Base-by-base conservation (phyloP, 1,140 invertebrate species). In the Hypsibius dujardini region DNA sequence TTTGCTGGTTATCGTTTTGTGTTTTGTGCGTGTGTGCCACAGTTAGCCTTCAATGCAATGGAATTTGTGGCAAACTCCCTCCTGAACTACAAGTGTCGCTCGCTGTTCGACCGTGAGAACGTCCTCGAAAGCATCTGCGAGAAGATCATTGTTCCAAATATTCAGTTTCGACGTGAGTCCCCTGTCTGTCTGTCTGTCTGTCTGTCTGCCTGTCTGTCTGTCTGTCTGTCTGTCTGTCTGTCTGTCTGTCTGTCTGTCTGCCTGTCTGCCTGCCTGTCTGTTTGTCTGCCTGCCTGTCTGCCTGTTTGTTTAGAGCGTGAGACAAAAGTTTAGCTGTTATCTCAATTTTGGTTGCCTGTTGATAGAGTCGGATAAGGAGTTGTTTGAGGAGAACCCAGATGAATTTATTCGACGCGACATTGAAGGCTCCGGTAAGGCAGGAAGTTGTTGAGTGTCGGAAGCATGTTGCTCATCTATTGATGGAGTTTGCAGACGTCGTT, bases 331-430 rank as follows among this genome's bases (percentile, higher is more conserved):
- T 28, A 28, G 28, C 28, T 28, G 28, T 28, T 28, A 28, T 28
- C 28, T 28, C 28, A 28, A 28, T 28, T 28, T 28, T 28, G 28
- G 28, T 28, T 28, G 28, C 28, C 28, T 3, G 14, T 46, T 7
- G 47, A 47, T 75, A 91, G 90, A 86, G 71, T 88, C 89, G 1
- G 95, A 98, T 82, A 87, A 91, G 80, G 95, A 98, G 81, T 78
- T 95, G 47, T 98, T 97, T 81, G 90, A 95, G 80, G 92, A 97
- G 77, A 97, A 96, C 80, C 90, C 94, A 0, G 95, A 98, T 79
- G 95, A 98, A 81, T 98, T 97, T 77, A 95, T 97, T 72, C 82
- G 93, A 56, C 83, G 92, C 69, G 95, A 98, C 81, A 92, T 98
- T 73, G 95, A 98, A 82, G 95, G 95, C 2, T 95, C 92, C n/a